Evolutionary conservation across 2,797 vertebrate genomes (phyloP), one percentile per base, ranked within the genome.

Genomic region (Yasuhikotakia modesta): DNA sequence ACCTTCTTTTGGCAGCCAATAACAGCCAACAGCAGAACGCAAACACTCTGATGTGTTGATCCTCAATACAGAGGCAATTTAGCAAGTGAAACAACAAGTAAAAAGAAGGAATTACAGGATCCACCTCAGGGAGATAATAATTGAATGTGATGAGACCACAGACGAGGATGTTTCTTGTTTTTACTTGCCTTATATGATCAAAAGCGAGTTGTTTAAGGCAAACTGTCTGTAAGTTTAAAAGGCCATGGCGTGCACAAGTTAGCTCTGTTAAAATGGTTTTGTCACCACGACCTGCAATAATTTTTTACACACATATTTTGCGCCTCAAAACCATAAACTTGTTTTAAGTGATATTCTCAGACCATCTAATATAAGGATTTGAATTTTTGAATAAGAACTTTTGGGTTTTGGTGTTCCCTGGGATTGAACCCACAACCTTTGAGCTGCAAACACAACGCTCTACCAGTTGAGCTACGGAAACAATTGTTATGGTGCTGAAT

Each of bases 131-230:
- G 55, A 58, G 55, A 50, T 69, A 58, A 48, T 60, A 60, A 69
- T 6, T 77, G 43, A 77, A 77, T 61, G 43, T 63, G 60, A 63
- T 63, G 60, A 69, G 66, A 77, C 74, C 65, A 57, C 74, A 77
- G 53, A 69, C 69, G 43, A 77, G 65, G 52, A 69, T 61, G 55
- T 69, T 76, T 76, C 74, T 58, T 77, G 74, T 77, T 69, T 69
- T 77, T 68, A 77, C 74, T 69, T 69, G 74, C 19, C 65, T 69
- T 50, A 22, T 60, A 61, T 77, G 14, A 77, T 77, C 55, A 69
- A 52, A 69, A 39, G 14, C n/a, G 13, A 77, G 55, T 68, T 60
- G 53, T 60, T 27, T 32, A 24, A 77, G 50, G 74, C 55, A 35
- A 39, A 52, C 55, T 22, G 11, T 27, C 1, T 63, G 5, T 22